Conservation (phyloP, 1,140 invertebrate genomes). For the Conus ventricosus region DNA sequence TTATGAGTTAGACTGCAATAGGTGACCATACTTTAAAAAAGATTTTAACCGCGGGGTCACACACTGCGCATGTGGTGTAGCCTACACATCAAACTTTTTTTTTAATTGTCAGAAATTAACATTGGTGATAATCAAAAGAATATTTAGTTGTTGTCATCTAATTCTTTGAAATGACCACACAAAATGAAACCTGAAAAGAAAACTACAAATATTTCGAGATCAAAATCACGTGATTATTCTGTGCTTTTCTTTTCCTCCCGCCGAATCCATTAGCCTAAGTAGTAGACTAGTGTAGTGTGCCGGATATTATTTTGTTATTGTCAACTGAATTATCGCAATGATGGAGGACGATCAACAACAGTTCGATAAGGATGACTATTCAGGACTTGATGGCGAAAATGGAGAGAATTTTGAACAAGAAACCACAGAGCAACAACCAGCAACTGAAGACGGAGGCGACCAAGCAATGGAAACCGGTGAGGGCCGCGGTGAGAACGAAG, state of each 20-base stretch:
- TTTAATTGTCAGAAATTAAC: no score
- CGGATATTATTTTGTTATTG: neutral
- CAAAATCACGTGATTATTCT: neutral
- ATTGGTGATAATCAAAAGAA: no score
- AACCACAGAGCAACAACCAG: slow-evolving; percentile 1
- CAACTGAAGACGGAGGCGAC: slow-evolving; percentile 19
- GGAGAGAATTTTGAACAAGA: slow-evolving; percentile 34
- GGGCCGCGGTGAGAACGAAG: neutral
- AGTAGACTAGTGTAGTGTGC: neutral
- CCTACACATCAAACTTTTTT: no score
- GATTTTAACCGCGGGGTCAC: no score
- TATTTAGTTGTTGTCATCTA: no score
- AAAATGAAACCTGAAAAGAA: no score
- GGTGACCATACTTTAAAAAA: no score
- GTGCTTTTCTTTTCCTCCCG: slow-evolving; percentile 21
- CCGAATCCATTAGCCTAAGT: neutral
- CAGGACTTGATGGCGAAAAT: slow-evolving; percentile 38
- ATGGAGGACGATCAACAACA: slow-evolving; percentile 39
- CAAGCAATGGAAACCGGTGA: slow-evolving; percentile 32
- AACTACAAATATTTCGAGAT: no score
- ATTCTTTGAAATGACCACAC: no score
- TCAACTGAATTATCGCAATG: neutral
- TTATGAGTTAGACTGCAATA: no score
- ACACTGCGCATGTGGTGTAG: no score
- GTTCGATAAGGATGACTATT: slow-evolving; percentile 37